phyloP scores from a whole-genome alignment of 2,797 vertebrate genomes.

The Molothrus ater region DNA sequence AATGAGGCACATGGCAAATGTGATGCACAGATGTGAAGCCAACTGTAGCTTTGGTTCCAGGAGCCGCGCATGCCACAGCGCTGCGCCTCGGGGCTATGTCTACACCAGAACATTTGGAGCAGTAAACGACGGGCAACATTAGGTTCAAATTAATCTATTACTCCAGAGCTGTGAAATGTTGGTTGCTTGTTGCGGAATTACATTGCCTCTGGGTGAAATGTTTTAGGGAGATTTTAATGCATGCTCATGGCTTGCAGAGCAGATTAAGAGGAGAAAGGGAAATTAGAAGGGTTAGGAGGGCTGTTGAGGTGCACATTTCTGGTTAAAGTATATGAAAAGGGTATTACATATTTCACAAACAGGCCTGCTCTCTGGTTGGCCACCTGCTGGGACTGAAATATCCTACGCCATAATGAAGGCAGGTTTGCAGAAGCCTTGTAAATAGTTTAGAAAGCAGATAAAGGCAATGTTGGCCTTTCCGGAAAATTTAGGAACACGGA shows the following conservation, averaged over 20 bases:
- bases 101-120: conserved; percentile 86
- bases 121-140: conserved; percentile 85
- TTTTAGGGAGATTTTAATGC: conserved; percentile 90
- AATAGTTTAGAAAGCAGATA: conserved; percentile 87
- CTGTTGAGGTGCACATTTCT: conserved; percentile 81
- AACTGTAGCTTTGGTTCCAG: conserved; percentile 83
- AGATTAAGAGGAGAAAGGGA: conserved; percentile 87
- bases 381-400: conserved; percentile 90
- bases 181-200: conserved; percentile 86
- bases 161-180: conserved; percentile 87
- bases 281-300: conserved; percentile 83
- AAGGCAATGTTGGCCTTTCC: conserved; percentile 71
- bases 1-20: conserved; percentile 86
- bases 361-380: conserved; percentile 79
- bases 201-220: conserved; percentile 83
- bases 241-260: conserved; percentile 85
- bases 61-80: conserved; percentile 80
- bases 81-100: conserved; percentile 83
- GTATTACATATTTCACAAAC: conserved; percentile 86
- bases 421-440: conserved; percentile 88
- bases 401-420: conserved; percentile 85
- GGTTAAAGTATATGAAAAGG: conserved; percentile 86
- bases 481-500: conserved; percentile 50
- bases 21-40: conserved; percentile 89
- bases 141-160: conserved; percentile 89